Evolutionary conservation across 2,113 vertebrate species (phyloP).

Genomic region (Calidris pygmaea): DNA sequence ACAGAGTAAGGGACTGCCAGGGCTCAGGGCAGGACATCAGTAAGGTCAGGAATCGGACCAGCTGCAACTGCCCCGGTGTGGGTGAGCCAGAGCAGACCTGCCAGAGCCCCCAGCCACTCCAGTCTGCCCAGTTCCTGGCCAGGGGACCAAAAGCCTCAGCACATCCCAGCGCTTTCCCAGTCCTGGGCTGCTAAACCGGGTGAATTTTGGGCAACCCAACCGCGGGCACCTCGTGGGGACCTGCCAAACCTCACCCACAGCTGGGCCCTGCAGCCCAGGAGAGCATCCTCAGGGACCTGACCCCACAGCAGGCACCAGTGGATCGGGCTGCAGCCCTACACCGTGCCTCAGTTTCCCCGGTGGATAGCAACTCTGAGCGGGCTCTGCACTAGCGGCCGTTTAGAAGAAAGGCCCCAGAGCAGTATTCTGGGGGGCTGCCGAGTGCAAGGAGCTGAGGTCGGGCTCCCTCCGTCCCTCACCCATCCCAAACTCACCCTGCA

Average conservation of each 20-base stretch:
- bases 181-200: accelerated
- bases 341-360: neutral
- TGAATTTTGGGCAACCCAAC: neutral
- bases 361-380: accelerated
- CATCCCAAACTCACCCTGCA: neutral
- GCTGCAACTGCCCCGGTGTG: neutral
- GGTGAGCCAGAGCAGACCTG: neutral
- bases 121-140: neutral
- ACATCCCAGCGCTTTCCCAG: neutral
- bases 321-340: neutral
- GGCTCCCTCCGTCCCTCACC: neutral
- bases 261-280: neutral
- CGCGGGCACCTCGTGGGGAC: accelerated
- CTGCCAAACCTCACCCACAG: neutral
- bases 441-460: accelerated
- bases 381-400: accelerated
- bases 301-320: neutral
- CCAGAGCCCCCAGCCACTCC: neutral
- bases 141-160: accelerated
- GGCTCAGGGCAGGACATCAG: neutral
- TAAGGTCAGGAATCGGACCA: neutral
- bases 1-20: neutral
- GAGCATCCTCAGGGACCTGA: neutral
- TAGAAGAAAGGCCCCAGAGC: neutral
- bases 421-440: neutral